Evolutionary conservation across 2,113 vertebrate species (phyloP).

Genomic region (Prochilodus magdalenae): DNA sequence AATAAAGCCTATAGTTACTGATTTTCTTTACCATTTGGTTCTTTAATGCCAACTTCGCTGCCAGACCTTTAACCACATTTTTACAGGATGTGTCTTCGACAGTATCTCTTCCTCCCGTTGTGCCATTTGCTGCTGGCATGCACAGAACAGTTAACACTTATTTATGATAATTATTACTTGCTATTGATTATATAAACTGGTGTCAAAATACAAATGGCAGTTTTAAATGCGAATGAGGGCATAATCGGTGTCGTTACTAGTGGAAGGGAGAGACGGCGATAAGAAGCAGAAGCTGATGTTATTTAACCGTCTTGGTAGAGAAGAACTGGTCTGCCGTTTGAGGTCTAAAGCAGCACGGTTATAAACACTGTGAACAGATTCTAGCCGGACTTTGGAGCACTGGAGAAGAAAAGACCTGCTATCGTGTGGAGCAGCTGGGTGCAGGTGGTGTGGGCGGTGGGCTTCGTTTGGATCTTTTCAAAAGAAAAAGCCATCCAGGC

Average conservation of each 20-base stretch:
- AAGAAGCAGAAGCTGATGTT: background rate
- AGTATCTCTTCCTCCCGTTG: background rate
- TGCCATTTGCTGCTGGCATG: constrained; percentile 9
- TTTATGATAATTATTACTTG: constrained; percentile 48
- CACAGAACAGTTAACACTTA: constrained; percentile 32
- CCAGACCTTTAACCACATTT: background rate
- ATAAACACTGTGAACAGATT: background rate
- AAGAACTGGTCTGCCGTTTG: background rate
- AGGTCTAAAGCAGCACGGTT: background rate
- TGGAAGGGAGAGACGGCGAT: background rate
- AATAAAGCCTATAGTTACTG: too few relatives aligned
- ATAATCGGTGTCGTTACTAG: background rate
- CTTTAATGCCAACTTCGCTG: background rate
- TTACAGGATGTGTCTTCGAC: background rate
- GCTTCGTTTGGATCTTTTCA: background rate
- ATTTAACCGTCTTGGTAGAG: background rate
- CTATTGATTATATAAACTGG: constrained; percentile 35
- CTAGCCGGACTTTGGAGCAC: background rate
- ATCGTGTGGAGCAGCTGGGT: background rate
- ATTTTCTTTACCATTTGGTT: too few relatives aligned
- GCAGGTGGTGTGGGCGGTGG: background rate
- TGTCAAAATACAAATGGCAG: constrained; percentile 13
- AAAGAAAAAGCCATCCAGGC: background rate
- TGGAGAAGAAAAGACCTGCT: constrained; percentile 24
- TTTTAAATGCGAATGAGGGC: background rate